Base-by-base conservation (phyloP, 2,888 invertebrate species). In the Sphinx pinastri region DNA sequence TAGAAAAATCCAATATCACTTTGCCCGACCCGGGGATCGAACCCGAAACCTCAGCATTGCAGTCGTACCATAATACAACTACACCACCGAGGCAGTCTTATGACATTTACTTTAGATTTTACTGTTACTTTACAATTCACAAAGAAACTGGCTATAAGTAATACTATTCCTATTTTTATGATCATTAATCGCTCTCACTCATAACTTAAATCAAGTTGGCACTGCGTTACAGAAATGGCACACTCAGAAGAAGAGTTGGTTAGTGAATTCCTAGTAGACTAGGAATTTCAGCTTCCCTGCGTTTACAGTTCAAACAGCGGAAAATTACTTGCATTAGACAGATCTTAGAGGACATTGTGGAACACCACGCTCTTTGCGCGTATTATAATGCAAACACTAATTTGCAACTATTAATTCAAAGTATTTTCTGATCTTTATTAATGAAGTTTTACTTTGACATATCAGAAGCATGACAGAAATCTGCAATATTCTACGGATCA, bases 261-360 rank as follows among this genome's bases (percentile, higher is more conserved):
- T 47, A 63, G 49, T 63, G 63, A 63, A 49, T 63, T 63, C 63
- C 49, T 63, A 63, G 63, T 63, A 47, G 16, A 25, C 49, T 63
- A 49, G 19, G 49, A 25, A 25, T 49, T 63, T 49, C 47, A 47
- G 19, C 63, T 49, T 49, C 19, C 19, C 49, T 63, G 49, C 19
- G 63, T 49, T 63, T 63, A 25, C 47, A 60, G 13, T 49, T 47
- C 49, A 49, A 47, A 19, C 47, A 49, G 19, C 19, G 19, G 63
- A 49, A 57, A 63, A 63, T 63, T 49, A 49, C 63, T 47, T 49
- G 63, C 49, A 25, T 19, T 49, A 63, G 49, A 49, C 49, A 63
- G 63, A 7, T 47, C 49, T 47, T 16, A 12, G 63, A 19, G 49
- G 47, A 63, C 63, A 63, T 49, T 49, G 55, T 55, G 55, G 55